phyloP scores from a whole-genome alignment of 2,113 vertebrate genomes.

The Rhineura floridana region DNA sequence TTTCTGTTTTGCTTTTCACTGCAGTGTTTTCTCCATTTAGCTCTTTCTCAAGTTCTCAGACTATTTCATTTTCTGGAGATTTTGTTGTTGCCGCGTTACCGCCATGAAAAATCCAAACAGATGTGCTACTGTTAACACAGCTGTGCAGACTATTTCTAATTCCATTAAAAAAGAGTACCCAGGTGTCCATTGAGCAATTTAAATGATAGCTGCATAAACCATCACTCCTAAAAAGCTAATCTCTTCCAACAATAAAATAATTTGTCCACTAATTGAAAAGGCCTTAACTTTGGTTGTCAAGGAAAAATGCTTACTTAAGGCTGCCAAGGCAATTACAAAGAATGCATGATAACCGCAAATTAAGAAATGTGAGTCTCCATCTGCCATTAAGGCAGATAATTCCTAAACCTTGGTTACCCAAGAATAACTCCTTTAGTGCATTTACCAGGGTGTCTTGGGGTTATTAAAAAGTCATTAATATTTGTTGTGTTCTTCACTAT shows the following conservation, averaged over 20 bases:
- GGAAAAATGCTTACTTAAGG: not conserved
- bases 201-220: not conserved
- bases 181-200: slow-evolving; percentile 5
- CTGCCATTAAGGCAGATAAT: not conserved
- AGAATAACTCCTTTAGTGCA: not conserved
- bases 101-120: not conserved
- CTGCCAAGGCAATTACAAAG: not conserved
- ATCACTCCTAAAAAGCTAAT: not conserved
- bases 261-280: slow-evolving; percentile 27
- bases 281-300: not conserved
- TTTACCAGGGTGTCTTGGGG: not conserved
- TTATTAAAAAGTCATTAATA: not conserved
- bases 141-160: not conserved
- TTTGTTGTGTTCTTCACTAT: not conserved
- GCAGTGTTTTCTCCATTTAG: not conserved
- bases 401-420: fast-evolving
- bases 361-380: not conserved
- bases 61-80: not conserved
- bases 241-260: not conserved
- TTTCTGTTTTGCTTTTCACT: not conserved
- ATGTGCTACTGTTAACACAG: not conserved
- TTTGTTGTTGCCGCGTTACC: slow-evolving; percentile 4
- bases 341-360: not conserved
- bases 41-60: slow-evolving; percentile 20
- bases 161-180: slow-evolving; percentile 1